phyloP scores from a whole-genome alignment of 2,888 invertebrate species.

The Oxytorus armatus region DNA sequence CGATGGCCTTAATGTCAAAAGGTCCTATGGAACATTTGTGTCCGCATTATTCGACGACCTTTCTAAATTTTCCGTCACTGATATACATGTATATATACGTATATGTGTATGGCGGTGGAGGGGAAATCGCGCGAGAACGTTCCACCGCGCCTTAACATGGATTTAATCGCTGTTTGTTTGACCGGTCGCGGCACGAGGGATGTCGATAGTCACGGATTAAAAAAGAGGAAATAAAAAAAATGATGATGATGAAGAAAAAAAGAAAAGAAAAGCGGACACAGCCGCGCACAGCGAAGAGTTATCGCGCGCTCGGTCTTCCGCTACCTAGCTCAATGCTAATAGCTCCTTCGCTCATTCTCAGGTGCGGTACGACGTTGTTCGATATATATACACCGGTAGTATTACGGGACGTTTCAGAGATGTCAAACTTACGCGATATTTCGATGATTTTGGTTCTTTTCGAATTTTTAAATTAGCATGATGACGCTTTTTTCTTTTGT shows the following conservation, averaged over 20 bases:
- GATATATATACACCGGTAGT: neutral
- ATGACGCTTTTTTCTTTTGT: neutral
- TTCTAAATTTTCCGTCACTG: neutral
- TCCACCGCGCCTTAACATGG: constrained; percentile 70
- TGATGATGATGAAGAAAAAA: neutral
- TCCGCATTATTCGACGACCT: neutral
- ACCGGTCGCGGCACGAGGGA: constrained; percentile 61
- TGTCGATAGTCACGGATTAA: constrained; percentile 50
- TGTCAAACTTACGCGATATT: too few relatives aligned
- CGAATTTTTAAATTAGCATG: neutral
- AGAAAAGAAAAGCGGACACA: constrained; percentile 12
- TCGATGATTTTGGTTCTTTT: too few relatives aligned
- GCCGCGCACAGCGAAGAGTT: constrained; percentile 7
- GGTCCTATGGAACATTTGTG: neutral
- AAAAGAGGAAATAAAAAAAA: constrained; percentile 11
- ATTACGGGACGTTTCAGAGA: too few relatives aligned
- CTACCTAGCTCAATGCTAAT: constrained; percentile 47
- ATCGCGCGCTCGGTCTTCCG: constrained; percentile 43
- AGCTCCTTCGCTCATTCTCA: constrained; percentile 32
- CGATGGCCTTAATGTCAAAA: neutral
- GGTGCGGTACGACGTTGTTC: constrained; percentile 25
- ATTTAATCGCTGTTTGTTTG: constrained; percentile 72
- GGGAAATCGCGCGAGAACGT: constrained; percentile 50
- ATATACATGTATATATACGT: neutral
- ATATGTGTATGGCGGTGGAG: neutral